Base-by-base conservation (phyloP, 2,888 invertebrate species). In the Drosophila meridionalis region DNA sequence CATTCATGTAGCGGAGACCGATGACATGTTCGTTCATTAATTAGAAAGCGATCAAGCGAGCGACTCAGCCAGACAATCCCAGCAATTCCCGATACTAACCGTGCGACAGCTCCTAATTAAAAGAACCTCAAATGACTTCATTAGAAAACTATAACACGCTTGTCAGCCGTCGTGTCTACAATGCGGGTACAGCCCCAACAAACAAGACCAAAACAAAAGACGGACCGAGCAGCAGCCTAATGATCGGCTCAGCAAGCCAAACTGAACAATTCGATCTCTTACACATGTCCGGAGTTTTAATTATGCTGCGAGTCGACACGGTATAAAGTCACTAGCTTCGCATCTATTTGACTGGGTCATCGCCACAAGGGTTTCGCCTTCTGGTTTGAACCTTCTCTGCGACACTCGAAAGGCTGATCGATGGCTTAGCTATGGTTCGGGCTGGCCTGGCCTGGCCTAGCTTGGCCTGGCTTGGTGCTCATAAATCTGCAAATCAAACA, bases 131-230 rank as follows among this genome's bases (percentile, higher is more conserved):
- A 90, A 87, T 87, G 89, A 87, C 87, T 87, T 87, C 87, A 87
- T 87, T 87, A 87, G 90, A 89, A 87, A 87, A 87, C 87, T 89
- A 87, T 89, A 87, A 90, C 85, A 89, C 68, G 79, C 82, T 87
- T 89, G 86, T 87, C 90, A 87, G 84, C 73, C 73, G 71, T 81
- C 77, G 56, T 83, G 89, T 88, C 67, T 58, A 72, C 88, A 73
- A 85, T 83, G 73, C 88, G 88, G 88, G 86, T 69, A 73, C 61
- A 80, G 80, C 45, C 65, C 36, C 60, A 55, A 32, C 57, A 47
- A 28, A 36, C 26, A 74, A 43, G 55, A 64, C 11, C 55, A 40
- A 32, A 52, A 62, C 32, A 20, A 53, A 45, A 60, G 64, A 53
- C 14, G 30, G 48, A 52, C 7, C 50, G 57, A 63, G 32, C 53